Evolutionary conservation across 2,797 vertebrate genomes (phyloP).

Genomic region (Lacerta bilineata): DNA sequence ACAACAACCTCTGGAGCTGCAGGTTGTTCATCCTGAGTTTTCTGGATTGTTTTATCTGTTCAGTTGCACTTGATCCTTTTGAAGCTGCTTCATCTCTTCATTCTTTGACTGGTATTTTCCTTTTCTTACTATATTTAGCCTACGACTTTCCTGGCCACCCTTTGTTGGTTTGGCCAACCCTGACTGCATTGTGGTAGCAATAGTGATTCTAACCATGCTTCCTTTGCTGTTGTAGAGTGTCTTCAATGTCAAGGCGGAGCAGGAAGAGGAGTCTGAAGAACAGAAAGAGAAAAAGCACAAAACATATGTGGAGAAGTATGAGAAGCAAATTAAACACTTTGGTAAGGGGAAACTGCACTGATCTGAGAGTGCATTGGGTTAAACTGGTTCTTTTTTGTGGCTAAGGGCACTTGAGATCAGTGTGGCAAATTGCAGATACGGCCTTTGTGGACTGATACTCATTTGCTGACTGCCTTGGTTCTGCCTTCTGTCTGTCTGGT

Average conservation of each 20-base stretch:
- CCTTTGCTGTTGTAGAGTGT: slow-evolving; percentile 81
- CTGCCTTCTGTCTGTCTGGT: no score
- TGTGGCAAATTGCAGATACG: neutral
- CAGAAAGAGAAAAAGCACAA: slow-evolving; percentile 89
- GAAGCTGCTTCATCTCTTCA: neutral
- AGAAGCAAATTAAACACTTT: slow-evolving; percentile 89
- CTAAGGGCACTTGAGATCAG: neutral
- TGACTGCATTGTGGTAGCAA: neutral
- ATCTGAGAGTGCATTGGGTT: neutral
- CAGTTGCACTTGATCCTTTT: neutral
- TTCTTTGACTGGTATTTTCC: neutral
- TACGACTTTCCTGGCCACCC: neutral
- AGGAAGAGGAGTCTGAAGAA: slow-evolving; percentile 90
- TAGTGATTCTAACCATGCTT: neutral
- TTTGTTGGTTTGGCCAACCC: neutral
- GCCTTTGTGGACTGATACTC: neutral
- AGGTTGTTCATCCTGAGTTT: neutral
- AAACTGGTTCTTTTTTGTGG: neutral
- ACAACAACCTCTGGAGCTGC: neutral
- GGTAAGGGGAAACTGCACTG: slow-evolving; percentile 77
- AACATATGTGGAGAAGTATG: slow-evolving; percentile 86
- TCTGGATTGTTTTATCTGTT: neutral
- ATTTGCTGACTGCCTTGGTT: neutral
- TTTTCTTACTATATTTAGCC: neutral
- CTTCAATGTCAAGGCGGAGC: slow-evolving; percentile 85